Conservation (phyloP, 2,888 invertebrate genomes). For the Meta bourneti region DNA sequence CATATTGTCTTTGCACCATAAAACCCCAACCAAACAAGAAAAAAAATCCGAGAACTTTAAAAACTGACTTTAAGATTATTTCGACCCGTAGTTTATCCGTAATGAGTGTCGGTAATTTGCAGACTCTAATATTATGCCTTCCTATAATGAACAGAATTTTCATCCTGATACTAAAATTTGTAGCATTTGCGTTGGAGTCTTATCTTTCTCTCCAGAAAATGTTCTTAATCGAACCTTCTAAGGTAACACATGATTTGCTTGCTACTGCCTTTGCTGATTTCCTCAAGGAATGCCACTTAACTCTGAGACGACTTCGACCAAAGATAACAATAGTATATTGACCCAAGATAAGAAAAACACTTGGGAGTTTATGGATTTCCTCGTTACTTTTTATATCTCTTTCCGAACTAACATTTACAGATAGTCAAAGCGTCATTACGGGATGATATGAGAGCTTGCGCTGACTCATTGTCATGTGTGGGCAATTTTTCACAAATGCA, state of each 20-base stretch:
- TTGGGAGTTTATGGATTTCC: neutral
- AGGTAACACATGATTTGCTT: neutral
- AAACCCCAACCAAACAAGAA: too few relatives aligned
- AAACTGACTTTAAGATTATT: too few relatives aligned
- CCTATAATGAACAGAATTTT: too few relatives aligned
- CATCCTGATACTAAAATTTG: neutral
- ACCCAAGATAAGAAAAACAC: neutral
- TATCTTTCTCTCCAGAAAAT: neutral
- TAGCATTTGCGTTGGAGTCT: neutral
- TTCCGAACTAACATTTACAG: neutral
- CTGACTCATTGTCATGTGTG: too few relatives aligned
- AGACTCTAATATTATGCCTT: too few relatives aligned
- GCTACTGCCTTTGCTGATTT: neutral
- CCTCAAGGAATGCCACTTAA: neutral
- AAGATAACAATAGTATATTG: neutral
- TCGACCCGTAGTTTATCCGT: too few relatives aligned
- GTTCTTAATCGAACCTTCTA: neutral
- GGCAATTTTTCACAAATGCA: too few relatives aligned
- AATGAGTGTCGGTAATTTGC: too few relatives aligned
- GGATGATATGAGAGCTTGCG: neutral
- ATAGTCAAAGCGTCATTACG: neutral
- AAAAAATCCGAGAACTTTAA: too few relatives aligned
- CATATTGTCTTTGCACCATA: too few relatives aligned
- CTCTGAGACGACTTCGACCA: neutral
- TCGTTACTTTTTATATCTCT: neutral